These are phyloP conservation scores for Halcyon chelicuti DNA, from an alignment of 2,797 vertebrate genomes.

Conservation along the genomic window DNA sequence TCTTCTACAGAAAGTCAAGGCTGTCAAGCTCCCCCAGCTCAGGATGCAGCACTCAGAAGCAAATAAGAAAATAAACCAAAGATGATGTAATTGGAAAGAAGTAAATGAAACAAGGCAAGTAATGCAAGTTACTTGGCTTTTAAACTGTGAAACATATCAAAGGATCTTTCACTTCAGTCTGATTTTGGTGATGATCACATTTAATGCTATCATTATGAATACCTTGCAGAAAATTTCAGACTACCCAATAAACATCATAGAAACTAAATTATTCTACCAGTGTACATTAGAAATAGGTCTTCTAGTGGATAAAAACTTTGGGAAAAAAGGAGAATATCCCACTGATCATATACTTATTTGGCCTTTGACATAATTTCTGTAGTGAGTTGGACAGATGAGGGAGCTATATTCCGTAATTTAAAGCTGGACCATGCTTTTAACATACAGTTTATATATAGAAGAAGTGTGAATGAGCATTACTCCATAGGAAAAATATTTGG, in stretches of 20 bases:
- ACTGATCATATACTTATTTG: not conserved
- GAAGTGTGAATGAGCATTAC: not conserved
- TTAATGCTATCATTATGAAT: not conserved
- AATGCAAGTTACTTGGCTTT: not conserved
- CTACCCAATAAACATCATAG: not conserved
- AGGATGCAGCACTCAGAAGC: not conserved
- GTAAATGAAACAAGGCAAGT: not conserved
- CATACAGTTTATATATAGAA: not conserved
- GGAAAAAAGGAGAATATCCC: not conserved
- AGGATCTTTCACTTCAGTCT: not conserved
- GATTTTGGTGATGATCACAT: not conserved
- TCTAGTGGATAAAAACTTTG: not conserved
- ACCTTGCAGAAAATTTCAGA: not conserved
- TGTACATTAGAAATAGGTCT: not conserved
- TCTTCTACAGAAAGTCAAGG: not conserved
- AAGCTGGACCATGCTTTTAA: not conserved
- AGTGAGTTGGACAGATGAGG: conserved; percentile 49
- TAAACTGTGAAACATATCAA: not conserved
- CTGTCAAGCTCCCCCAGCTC: not conserved
- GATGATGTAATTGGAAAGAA: not conserved
- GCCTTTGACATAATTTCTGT: conserved; percentile 32
- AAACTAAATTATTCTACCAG: not conserved
- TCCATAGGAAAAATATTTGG: not conserved
- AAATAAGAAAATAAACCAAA: not conserved
- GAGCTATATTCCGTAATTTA: conserved; percentile 51